Conservation (phyloP, 1,140 invertebrate genomes). For the Ectropis grisescens region DNA sequence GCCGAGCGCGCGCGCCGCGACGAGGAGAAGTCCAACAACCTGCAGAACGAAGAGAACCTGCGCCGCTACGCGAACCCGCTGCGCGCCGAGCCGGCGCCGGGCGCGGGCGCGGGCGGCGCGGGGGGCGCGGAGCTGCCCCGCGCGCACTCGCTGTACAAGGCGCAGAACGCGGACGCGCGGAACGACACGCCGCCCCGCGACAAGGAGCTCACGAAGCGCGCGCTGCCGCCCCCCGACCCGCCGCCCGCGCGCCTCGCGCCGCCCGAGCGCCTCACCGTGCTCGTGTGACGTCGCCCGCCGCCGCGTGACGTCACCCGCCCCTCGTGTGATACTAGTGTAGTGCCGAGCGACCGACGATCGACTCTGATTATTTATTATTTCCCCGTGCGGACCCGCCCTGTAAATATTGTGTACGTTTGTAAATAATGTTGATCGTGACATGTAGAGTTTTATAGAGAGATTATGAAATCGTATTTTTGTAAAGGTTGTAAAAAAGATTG, state of each 20-base stretch:
- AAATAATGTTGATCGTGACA: conserved; percentile 52
- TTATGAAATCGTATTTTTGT: conserved; percentile 36
- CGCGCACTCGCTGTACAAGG: conserved; percentile 79
- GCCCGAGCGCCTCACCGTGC: conserved; percentile 60
- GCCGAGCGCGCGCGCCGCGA: conserved; percentile 77
- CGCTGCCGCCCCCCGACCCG: conserved; percentile 68
- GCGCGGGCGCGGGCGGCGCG: conserved; percentile 33
- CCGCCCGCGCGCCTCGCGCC: conserved; percentile 43
- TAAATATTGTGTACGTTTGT: conserved; percentile 57
- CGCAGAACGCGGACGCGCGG: conserved; percentile 81
- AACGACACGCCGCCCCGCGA: conserved; percentile 85
- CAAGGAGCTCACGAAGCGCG: conserved; percentile 84
- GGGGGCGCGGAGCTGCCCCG: conserved; percentile 58
- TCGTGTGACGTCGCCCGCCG: conserved; percentile 29
- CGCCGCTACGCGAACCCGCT: conserved; percentile 74
- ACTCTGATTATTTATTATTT: conserved; percentile 37
- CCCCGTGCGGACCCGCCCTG: conserved; percentile 21
- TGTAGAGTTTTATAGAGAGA: conserved; percentile 30
- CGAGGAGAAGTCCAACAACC: conserved; percentile 89
- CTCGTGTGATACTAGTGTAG: conserved; percentile 20
- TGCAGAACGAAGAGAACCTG: conserved; percentile 91
- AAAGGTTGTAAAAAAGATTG: conserved; percentile 51
- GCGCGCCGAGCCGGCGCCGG: conserved; percentile 63
- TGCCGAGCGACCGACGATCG: conserved; percentile 5
- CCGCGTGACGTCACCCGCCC: background rate